Evolutionary conservation across 2,113 vertebrate genomes (phyloP), one percentile per base, ranked within the genome.

Genomic region (Talpa occidentalis): DNA sequence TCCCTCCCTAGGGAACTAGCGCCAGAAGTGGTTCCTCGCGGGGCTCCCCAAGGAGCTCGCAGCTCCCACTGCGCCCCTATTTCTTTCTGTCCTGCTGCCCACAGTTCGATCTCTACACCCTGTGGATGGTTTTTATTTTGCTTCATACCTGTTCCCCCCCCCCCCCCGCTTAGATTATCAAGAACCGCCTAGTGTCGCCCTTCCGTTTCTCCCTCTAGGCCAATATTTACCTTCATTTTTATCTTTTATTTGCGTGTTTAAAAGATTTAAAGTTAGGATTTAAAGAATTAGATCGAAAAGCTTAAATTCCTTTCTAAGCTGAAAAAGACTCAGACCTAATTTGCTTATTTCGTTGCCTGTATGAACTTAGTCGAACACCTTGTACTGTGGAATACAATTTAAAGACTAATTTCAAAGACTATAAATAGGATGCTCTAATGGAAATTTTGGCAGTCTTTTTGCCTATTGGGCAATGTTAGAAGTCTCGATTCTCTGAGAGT

Each of bases 381-480:
- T 77, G 52, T 32, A 42, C 74, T 64, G 80, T 69, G 93, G 95
- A 82, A 82, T 90, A 94, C 94, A 35, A 37, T 94, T 90, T 76
- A 89, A 96, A 84, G 86, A 74, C 66, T 67, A 19, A 32, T 77
- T 74, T 64, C 94, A 32, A 78, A 93, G 76, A 47, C 94, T 96
- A 96, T 96, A 97, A 97, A 96, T 96, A 97, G 97, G 83, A 42
- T 81, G 76, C 87, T 66, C 56, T 96, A 54, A 95, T 96, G 95
- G 96, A 73, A 94, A 95, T 72, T 72, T 91, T 97, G 97, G 94
- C 95, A 86, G 85, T 28, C 77, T 83, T 66, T 64, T 80, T 62
- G 84, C 78, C 87, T 72, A 9, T 82, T 70, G 89, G 91, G 42
- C 80, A 73, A 4, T 66, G 83, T 54, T 64, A 59, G 67, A 91